Conservation (phyloP, 2,888 invertebrate genomes). For the Mythimna vitellina region DNA sequence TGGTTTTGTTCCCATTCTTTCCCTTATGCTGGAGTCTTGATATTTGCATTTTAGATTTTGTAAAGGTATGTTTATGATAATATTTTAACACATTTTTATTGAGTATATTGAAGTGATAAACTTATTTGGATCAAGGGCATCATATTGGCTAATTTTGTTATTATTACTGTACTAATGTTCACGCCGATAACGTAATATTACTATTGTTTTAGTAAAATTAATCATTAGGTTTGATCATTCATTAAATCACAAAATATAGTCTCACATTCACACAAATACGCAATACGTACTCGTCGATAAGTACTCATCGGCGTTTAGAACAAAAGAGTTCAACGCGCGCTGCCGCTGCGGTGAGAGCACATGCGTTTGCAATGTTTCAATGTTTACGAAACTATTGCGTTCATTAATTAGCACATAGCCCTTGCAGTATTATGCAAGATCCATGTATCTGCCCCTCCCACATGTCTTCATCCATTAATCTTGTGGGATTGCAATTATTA, state of each 20-base stretch:
- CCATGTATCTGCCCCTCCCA: slow-evolving; percentile 7
- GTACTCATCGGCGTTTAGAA: slow-evolving; percentile 35
- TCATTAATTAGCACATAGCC: slow-evolving; percentile 20
- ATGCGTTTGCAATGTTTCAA: slow-evolving; percentile 16
- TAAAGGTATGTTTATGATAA: slow-evolving; percentile 36
- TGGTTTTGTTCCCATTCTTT: slow-evolving; percentile 56
- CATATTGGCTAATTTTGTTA: not conserved
- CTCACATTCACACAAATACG: slow-evolving; percentile 1
- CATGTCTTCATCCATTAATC: slow-evolving; percentile 23
- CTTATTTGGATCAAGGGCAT: slow-evolving; percentile 4
- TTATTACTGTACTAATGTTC: not conserved
- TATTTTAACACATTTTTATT: slow-evolving; percentile 50
- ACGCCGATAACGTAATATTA: not conserved
- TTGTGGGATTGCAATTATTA: not conserved
- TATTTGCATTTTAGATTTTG: slow-evolving; percentile 45
- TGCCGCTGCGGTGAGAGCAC: not conserved
- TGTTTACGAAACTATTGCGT: slow-evolving; percentile 34
- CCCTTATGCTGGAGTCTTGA: slow-evolving; percentile 45
- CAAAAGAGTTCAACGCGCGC: slow-evolving; percentile 78
- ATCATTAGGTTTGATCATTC: not conserved
- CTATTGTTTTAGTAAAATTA: slow-evolving; percentile 10
- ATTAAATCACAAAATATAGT: not conserved
- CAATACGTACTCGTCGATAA: not conserved
- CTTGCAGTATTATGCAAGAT: not conserved
- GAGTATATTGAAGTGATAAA: slow-evolving; percentile 14